Evolutionary conservation across 64 coral and sea anemone genomes (phyloP).

Genomic region (Porites lutea): DNA sequence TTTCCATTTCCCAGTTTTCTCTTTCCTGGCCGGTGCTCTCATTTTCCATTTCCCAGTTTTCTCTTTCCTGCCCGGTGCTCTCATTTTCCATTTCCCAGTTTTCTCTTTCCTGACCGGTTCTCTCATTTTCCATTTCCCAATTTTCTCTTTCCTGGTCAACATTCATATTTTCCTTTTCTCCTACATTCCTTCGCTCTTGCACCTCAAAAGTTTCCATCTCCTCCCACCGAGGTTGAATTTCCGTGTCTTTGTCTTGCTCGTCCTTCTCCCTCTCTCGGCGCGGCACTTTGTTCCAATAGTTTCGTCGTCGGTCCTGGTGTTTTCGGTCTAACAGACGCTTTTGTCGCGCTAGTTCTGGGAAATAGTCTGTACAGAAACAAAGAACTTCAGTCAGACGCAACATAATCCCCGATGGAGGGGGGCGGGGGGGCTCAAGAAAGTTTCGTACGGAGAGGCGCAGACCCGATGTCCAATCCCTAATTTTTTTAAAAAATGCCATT

Average conservation of each 20-base stretch:
- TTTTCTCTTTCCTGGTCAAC: background rate
- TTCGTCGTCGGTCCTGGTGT: slow-evolving; percentile 50
- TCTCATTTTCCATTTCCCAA: background rate
- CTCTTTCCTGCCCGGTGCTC: background rate
- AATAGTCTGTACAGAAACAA: slow-evolving; percentile 72
- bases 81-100: background rate
- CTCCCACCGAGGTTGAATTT: slow-evolving; percentile 14
- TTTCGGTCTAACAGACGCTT: slow-evolving; percentile 86
- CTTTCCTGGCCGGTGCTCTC: too few species aligned
- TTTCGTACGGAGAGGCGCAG: too few species aligned
- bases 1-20: background rate
- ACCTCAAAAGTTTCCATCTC: slow-evolving; percentile 25
- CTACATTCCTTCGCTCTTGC: background rate
- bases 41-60: background rate
- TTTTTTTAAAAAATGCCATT: too few species aligned
- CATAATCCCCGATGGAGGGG: background rate
- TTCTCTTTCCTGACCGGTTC: background rate
- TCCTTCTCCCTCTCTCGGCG: background rate
- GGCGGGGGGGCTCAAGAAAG: too few species aligned
- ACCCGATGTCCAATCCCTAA: too few species aligned
- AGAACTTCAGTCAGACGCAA: background rate
- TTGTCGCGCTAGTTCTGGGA: slow-evolving; percentile 90
- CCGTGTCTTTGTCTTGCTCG: background rate
- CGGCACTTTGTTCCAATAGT: slow-evolving; percentile 54
- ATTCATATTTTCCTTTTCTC: background rate